These are phyloP conservation scores for Indri indri DNA, from an alignment of 2,113 vertebrate species.

Conservation along the genomic window DNA sequence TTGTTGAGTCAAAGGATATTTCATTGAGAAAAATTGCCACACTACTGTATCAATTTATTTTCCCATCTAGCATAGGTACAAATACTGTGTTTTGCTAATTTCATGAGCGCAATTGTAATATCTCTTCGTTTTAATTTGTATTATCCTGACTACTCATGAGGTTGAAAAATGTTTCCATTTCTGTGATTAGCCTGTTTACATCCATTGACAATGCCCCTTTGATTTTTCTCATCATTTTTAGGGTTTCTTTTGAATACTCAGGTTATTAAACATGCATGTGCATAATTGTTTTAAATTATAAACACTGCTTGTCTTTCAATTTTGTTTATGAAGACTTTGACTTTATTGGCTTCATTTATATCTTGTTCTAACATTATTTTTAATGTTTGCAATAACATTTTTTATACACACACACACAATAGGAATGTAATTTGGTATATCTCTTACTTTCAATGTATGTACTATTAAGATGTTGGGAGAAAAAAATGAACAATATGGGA, in stretches of 20 bases:
- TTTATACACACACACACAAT: background rate
- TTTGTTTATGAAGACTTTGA: background rate
- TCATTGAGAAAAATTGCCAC: background rate
- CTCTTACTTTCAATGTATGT: background rate
- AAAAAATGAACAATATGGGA: background rate
- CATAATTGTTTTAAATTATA: background rate
- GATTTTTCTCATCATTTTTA: background rate
- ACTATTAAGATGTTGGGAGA: background rate
- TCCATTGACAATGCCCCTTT: background rate
- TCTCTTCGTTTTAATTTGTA: background rate
- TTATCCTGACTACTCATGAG: background rate
- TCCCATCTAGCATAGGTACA: background rate
- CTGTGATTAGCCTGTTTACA: background rate
- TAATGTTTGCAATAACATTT: background rate
- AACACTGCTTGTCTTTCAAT: background rate
- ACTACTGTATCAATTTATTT: background rate
- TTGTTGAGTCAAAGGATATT: background rate
- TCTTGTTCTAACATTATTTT: background rate
- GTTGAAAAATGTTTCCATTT: background rate
- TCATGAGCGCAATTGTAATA: background rate
- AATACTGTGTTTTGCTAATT: background rate
- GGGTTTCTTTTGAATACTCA: background rate
- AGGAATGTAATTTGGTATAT: background rate
- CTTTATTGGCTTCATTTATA: background rate
- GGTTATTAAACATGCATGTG: background rate